Evolutionary conservation across 1,140 invertebrate species (phyloP), one percentile per base, ranked within the genome.

Genomic region (Meteorus sp.): DNA sequence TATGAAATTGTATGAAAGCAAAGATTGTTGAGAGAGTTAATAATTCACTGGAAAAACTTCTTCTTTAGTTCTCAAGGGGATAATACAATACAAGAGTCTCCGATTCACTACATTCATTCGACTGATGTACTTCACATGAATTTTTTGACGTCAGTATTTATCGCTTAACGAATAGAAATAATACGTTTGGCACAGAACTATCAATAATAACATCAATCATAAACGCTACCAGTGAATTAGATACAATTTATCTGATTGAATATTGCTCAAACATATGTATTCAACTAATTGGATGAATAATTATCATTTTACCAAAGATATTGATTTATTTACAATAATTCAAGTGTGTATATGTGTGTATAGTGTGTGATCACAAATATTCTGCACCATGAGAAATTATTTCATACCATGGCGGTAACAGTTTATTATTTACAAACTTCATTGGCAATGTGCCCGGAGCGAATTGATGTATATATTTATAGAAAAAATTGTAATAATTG

Each of bases 1-100:
- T 39, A 33, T 50, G 64, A 60, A 54, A 60, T 37, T n/a, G n/a
- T n/a, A 20, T 58, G 59, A 62, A 65, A 54, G 37, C 35, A 56
- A 56, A 39, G 22, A 48, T 11, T 19, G 23, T 47, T 23, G 22
- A 31, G 35, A 35, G 20, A 52, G 9, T 39, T 23, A n/a, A 39
- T 13, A 53, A 41, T 25, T 25, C 4, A 35, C 7, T 15, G 13
- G 48, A 51, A 51, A 23, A 29, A 27, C 31, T 33, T 39, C 11
- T n/a, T n/a, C n/a, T n/a, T n/a, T n/a, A n/a, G n/a, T n/a, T n/a
- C n/a, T n/a, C n/a, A n/a, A n/a, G n/a, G n/a, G n/a, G n/a, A n/a
- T n/a, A n/a, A n/a, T n/a, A n/a, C n/a, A n/a, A n/a, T n/a, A n/a
- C n/a, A n/a, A n/a, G n/a, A n/a, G n/a, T n/a, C n/a, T n/a, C n/a